A percentile compares a stretch with the other conserved stretches of the same genome.
Conservation (phyloP, 2,113 vertebrate genomes). For the Mesitornis unicolor region DNA sequence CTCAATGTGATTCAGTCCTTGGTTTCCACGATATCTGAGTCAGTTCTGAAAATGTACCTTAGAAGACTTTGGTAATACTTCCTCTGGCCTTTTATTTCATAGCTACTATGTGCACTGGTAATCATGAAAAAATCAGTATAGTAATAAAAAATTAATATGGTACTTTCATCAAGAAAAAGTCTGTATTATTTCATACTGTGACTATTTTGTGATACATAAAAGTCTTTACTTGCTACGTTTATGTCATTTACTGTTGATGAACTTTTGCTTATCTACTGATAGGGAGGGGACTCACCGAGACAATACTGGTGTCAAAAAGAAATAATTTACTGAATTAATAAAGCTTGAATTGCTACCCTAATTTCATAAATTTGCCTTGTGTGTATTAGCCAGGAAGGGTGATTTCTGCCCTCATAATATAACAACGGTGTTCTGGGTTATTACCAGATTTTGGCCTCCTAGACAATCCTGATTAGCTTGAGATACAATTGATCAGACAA, state of each 20-base stretch:
- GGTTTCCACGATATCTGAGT: neutral
- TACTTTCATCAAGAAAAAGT: neutral
- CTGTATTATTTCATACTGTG: neutral
- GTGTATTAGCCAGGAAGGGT: neutral
- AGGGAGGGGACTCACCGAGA: neutral
- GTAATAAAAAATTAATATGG: neutral
- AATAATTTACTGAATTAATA: neutral
- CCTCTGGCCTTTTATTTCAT: neutral
- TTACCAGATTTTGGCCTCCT: neutral
- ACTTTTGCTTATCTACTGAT: neutral
- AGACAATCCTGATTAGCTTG: neutral
- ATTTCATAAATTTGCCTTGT: neutral
- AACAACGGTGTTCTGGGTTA: neutral
- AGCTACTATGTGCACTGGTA: neutral
- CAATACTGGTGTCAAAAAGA: neutral
- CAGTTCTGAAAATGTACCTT: neutral
- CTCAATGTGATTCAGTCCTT: neutral
- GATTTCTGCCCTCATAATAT: neutral
- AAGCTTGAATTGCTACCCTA: accelerated
- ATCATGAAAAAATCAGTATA: neutral
- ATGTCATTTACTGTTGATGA: neutral
- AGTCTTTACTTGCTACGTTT: neutral
- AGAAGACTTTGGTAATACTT: neutral
- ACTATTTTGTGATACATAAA: neutral
- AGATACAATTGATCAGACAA: neutral